Evolutionary conservation across 2,888 invertebrate genomes (phyloP).

Genomic region (Troides oblongomaculatus): DNA sequence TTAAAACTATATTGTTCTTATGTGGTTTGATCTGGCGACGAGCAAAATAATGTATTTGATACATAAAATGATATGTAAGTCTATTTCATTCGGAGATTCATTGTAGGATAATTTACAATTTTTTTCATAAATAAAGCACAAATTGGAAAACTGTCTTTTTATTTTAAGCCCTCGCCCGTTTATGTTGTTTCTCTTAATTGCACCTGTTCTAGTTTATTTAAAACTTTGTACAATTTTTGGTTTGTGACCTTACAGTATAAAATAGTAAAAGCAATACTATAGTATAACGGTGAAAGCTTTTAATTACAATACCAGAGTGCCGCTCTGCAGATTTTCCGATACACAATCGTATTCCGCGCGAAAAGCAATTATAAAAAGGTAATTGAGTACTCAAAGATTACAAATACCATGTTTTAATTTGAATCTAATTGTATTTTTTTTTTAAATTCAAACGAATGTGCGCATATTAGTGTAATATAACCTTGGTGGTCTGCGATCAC

Average conservation of each 20-base stretch:
- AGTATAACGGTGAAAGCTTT: neutral
- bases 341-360: neutral
- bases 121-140: constrained; percentile 85
- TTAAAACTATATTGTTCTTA: constrained; percentile 79
- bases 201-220: neutral
- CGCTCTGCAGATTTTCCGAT: neutral
- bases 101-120: constrained; percentile 84
- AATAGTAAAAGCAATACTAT: neutral
- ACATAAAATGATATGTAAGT: constrained; percentile 81
- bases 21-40: constrained; percentile 79
- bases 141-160: constrained; percentile 73
- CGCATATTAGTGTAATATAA: too few relatives aligned
- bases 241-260: neutral
- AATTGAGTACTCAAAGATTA: too few relatives aligned
- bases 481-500: too few relatives aligned
- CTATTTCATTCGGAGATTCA: constrained; percentile 81
- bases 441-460: too few relatives aligned
- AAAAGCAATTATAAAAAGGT: too few relatives aligned
- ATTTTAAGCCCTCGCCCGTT: constrained; percentile 4
- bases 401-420: too few relatives aligned
- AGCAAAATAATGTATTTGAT: constrained; percentile 79
- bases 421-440: too few relatives aligned
- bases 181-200: neutral
- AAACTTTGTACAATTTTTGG: neutral
- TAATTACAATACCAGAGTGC: neutral